Evolutionary conservation across 2,113 vertebrate species (phyloP).

Genomic region (Hemibagrus wyckioides): DNA sequence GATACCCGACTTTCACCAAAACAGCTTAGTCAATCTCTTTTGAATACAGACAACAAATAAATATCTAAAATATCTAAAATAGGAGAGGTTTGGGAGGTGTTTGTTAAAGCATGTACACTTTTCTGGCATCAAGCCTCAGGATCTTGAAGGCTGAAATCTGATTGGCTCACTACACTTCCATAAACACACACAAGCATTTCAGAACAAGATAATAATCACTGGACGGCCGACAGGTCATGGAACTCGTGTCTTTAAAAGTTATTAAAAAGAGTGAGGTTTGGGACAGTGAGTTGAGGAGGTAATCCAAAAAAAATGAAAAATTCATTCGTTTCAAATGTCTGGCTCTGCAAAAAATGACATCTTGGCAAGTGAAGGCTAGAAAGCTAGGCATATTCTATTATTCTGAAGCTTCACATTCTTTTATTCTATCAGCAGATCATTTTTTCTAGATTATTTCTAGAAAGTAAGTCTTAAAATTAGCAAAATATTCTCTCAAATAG

Average conservation of each 20-base stretch:
- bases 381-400: too few species aligned
- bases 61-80: too few species aligned
- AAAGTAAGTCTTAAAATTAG: too few species aligned
- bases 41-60: not conserved
- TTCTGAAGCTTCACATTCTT: too few species aligned
- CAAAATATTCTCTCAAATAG: too few species aligned
- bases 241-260: too few species aligned
- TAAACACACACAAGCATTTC: not conserved
- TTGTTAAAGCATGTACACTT: not conserved
- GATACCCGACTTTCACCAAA: not conserved
- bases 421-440: too few species aligned
- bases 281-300: not conserved
- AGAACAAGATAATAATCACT: not conserved
- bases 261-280: not conserved
- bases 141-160: not conserved
- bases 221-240: not conserved
- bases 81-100: not conserved
- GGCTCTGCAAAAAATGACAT: too few species aligned
- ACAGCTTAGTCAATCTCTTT: not conserved
- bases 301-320: not conserved
- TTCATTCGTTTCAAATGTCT: not conserved
- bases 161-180: not conserved
- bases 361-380: too few species aligned
- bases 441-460: too few species aligned
- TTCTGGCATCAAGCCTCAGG: not conserved